phyloP scores from a whole-genome alignment of 2,888 invertebrate genomes.

The Thymelicus lineola region DNA sequence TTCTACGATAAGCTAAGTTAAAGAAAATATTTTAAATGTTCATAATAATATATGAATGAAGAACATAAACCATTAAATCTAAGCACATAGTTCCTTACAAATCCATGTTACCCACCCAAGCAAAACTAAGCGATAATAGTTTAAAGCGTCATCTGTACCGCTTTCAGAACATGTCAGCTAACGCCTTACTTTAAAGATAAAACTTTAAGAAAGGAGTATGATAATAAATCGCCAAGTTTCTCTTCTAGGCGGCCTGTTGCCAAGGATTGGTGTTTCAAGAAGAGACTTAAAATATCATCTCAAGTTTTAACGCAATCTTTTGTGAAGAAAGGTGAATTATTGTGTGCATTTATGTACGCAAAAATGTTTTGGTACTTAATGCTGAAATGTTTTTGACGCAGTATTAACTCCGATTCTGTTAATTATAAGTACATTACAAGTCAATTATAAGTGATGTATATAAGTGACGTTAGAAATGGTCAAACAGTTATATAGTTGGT shows the following conservation, averaged over 20 bases:
- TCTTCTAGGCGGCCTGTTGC: conserved; percentile 41
- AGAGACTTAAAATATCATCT: conserved; percentile 34
- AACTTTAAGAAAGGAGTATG: conserved; percentile 76
- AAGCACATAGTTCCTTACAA: conserved; percentile 1
- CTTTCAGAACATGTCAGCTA: conserved; percentile 57
- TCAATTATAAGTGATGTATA: no score
- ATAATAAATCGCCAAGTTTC: conserved; percentile 78
- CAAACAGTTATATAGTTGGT: no score
- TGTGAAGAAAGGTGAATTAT: neutral
- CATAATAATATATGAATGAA: no score
- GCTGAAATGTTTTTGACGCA: neutral
- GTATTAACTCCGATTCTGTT: no score
- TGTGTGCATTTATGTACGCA: neutral
- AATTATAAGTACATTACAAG: no score
- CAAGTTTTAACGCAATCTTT: neutral
- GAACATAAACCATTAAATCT: no score
- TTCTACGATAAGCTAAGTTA: no score
- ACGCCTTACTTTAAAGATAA: conserved; percentile 74
- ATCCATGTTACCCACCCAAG: conserved; percentile 9
- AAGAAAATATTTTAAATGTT: no score
- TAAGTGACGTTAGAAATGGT: no score
- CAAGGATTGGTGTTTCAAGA: conserved; percentile 46
- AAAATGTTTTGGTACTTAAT: neutral
- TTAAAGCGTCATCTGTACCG: conserved; percentile 42
- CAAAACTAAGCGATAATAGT: conserved; percentile 42